Percentiles rank a stretch among this genome's conserved stretches.
These are phyloP conservation scores for Periplaneta americana DNA, from an alignment of 1,140 invertebrate species.

Conservation along the genomic window DNA sequence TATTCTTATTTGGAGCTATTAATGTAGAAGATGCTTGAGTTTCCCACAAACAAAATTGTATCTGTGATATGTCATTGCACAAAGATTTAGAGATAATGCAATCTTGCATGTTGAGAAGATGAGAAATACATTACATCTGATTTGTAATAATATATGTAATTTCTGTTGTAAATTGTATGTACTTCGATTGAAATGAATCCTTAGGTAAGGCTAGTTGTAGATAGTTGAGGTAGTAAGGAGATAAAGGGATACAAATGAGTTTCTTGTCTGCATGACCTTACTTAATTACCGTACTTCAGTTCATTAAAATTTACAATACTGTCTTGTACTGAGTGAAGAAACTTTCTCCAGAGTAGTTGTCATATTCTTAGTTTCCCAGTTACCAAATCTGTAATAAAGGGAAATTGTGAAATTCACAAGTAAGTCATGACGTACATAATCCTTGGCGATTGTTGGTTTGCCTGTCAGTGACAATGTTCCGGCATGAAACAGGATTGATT, in stretches of 20 bases:
- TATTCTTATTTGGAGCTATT: background rate
- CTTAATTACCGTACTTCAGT: conserved; percentile 9
- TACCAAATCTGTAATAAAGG: background rate
- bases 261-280: conserved; percentile 13
- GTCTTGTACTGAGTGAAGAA: conserved; percentile 3
- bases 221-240: background rate
- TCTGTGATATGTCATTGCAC: background rate
- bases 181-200: background rate
- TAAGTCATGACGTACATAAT: background rate
- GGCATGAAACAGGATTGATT: conserved; percentile 7
- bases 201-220: background rate
- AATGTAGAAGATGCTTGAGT: background rate
- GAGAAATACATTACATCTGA: background rate
- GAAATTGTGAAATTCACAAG: background rate
- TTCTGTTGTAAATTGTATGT: background rate
- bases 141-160: background rate
- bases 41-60: background rate
- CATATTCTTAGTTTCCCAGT: background rate
- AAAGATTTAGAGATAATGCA: background rate
- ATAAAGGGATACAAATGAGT: background rate
- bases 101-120: background rate
- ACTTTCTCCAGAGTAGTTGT: background rate
- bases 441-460: conserved; percentile 8
- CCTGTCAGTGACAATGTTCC: background rate
- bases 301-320: background rate